Evolutionary conservation across 2,888 invertebrate species (phyloP), one percentile per base, ranked within the genome.

Genomic region (Germaria angustata): DNA sequence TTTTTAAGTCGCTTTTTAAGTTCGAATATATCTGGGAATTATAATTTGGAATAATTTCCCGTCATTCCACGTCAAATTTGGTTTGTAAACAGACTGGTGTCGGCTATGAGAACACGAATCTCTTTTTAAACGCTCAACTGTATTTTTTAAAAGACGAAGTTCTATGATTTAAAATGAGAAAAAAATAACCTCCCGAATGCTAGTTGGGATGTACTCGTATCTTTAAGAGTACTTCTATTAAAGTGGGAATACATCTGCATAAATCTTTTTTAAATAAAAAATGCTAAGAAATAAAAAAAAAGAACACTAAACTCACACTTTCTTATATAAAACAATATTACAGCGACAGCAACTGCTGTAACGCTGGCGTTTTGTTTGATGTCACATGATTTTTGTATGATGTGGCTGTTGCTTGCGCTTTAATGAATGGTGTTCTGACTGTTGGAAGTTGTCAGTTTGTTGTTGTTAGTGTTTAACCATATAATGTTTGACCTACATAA

Each of bases 401-500:
- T 46, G 49, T 39, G n/a, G 49, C 22, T 59, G 36, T 2, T 59
- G 49, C 5, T 68, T 32, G 24, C 17, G 32, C 8, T 77, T 20
- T n/a, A n/a, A n/a, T 11, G 41, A 11, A 39, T 59, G 57, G 34
- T 61, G 68, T 51, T 77, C 39, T 68, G 15, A 36, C n/a, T 39
- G 61, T 36, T 77, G 44, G 11, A 41, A 61, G 44, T 20, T 55
- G 55, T 34, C 32, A 36, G 28, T 41, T 17, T 36, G 46, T 15
- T 55, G 57, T 57, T 72, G 59, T 22, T 66, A 61, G 79, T 75
- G 53, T 79, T 79, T 72, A 82, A 82, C 75, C 75, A 76, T 82
- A 79, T 82, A 82, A 79, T 68, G 63, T 80, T 76, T 83, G 78
- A 83, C 80, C 82, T 79, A 83, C 79, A 81, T 84, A 79, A 79